A percentile compares a stretch with the other conserved stretches of the same genome.
These are phyloP conservation scores for Lepidothrix coronata DNA, from an alignment of 2,113 vertebrate species.

Conservation along the genomic window DNA sequence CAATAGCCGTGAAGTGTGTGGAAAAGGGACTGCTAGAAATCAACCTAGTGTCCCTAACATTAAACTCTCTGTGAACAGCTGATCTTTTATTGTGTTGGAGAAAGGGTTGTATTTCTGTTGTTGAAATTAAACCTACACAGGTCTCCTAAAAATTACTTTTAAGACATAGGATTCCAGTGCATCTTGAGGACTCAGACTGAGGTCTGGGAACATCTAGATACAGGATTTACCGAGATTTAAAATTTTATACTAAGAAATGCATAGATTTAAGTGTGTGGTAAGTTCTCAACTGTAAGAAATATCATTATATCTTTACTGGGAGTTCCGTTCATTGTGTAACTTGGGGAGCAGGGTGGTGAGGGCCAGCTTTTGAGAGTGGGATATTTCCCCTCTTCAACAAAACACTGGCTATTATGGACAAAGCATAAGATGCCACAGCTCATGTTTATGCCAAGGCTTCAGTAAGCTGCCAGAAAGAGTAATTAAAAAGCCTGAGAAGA, in stretches of 20 bases:
- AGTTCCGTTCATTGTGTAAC: neutral
- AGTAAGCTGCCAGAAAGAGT: neutral
- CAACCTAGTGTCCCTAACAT: neutral
- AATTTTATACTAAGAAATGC: neutral
- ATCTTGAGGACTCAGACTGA: neutral
- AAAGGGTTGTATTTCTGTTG: neutral
- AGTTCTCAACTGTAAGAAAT: neutral
- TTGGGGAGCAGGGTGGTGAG: accelerated
- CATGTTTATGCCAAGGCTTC: neutral
- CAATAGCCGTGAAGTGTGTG: neutral
- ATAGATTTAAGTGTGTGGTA: neutral
- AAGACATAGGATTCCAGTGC: neutral
- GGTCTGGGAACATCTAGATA: neutral
- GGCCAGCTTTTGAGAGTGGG: neutral
- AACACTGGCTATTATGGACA: neutral
- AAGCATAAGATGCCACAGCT: neutral
- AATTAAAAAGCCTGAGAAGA: neutral
- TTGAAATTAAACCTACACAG: neutral
- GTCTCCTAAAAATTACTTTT: neutral
- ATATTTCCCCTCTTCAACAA: neutral
- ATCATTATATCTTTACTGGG: neutral
- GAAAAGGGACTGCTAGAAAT: neutral
- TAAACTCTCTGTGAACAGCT: neutral
- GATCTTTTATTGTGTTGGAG: neutral
- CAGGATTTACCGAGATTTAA: neutral